phyloP scores from a whole-genome alignment of 2,113 vertebrate species.

The Ptilonorhynchus violaceus region DNA sequence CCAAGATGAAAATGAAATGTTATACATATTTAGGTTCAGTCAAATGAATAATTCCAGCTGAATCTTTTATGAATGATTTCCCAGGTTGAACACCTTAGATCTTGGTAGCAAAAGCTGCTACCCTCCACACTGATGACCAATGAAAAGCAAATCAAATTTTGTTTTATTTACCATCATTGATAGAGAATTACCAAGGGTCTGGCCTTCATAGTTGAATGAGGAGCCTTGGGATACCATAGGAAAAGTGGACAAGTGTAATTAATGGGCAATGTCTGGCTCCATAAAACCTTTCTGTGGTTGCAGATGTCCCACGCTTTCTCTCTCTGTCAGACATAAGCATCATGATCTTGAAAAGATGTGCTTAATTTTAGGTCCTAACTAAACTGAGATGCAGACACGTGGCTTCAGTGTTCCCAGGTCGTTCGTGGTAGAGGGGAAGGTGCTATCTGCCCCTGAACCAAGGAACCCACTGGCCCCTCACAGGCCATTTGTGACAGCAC shows the following conservation, averaged over 20 bases:
- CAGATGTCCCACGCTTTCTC: background rate
- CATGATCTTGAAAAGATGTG: background rate
- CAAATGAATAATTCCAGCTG: background rate
- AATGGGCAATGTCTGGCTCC: background rate
- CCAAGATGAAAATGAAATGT: background rate
- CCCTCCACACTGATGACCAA: background rate
- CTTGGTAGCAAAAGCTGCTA: background rate
- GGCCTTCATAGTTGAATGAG: background rate
- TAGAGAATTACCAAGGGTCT: background rate
- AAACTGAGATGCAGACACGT: background rate
- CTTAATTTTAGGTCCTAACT: background rate
- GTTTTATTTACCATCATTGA: background rate
- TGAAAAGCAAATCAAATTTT: background rate
- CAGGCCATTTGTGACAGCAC: accelerated
- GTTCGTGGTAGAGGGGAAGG: background rate
- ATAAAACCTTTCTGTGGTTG: background rate
- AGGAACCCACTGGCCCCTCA: background rate
- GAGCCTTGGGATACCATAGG: background rate
- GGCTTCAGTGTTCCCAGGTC: background rate
- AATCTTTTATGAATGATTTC: background rate
- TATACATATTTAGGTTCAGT: background rate
- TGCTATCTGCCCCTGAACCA: background rate
- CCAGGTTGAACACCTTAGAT: background rate
- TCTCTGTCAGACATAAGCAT: background rate
- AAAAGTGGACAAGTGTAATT: constrained; percentile 2